Evolutionary conservation across 2,888 invertebrate genomes (phyloP), one percentile per base, ranked within the genome.

Genomic region (Drosophila koepferae): DNA sequence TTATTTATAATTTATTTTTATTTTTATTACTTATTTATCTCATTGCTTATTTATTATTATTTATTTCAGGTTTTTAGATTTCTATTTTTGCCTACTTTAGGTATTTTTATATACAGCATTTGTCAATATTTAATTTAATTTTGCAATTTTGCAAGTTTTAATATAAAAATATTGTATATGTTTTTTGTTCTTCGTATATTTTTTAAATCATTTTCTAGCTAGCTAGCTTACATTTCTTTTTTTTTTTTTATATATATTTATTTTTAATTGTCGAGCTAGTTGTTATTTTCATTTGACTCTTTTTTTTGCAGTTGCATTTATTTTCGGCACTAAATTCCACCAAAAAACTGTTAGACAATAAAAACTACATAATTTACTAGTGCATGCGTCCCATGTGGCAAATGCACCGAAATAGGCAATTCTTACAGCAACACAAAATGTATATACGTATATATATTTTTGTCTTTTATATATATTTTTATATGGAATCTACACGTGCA

Each of bases 351-450:
- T 70, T 63, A 23, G 71, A 70, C 43, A 63, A 61, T 63, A 41
- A 70, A 72, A 66, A 28, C 12, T 46, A 44, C 34, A 66, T 51
- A 46, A 67, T 56, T 81, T 65, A 63, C 53, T 72, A 51, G 68
- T 23, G 48, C 12, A 31, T 55, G 28, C 5, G 67, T 48, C 41
- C 56, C 59, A 63, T 63, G 46, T 55, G 63, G 28, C 34, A 54
- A 64, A 64, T 68, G 38, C 38, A 51, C 44, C 18, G 40, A 68
- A 59, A 73, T 69, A 67, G 63, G 41, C 70, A 77, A 66, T 82
- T 87, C 84, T 81, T 70, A 60, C 46, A 31, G 41, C 41, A 28
- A 9, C 34, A 58, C 31, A 60, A 49, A 20, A 10, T 51, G 51
- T 6, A 1, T 16, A 16, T 34, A 9, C 2, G 1, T 34, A 34